Percentiles rank a stretch among this genome's conserved stretches.
phyloP scores from a whole-genome alignment of 2,797 vertebrate genomes.

The Fistularia tabacaria region DNA sequence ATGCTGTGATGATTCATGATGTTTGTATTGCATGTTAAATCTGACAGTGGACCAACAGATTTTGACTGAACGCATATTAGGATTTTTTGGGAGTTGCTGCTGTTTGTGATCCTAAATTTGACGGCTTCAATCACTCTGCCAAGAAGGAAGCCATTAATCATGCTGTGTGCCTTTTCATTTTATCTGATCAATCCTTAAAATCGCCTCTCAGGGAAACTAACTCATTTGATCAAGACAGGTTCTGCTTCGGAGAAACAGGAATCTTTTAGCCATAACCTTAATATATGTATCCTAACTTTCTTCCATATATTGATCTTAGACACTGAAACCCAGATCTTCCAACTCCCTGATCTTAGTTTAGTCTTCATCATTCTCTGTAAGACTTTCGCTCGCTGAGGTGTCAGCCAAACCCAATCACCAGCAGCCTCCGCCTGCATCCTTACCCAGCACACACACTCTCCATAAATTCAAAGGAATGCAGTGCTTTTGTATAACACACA shows the following conservation, averaged over 20 bases:
- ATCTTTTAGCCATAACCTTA: constrained; percentile 42
- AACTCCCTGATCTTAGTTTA: constrained; percentile 51
- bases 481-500: constrained; percentile 50
- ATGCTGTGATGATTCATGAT: constrained; percentile 5
- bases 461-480: constrained; percentile 17
- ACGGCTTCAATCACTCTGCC: constrained; percentile 8
- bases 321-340: constrained; percentile 52
- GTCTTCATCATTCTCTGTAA: constrained; percentile 71
- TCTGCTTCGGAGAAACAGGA: constrained; percentile 40
- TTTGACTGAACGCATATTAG: constrained; percentile 3
- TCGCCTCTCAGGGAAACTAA: constrained; percentile 42
- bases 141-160: constrained; percentile 27
- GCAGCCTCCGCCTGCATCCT: background rate
- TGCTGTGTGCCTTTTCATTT: constrained; percentile 28
- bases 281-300: constrained; percentile 44
- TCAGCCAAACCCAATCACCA: background rate
- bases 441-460: background rate
- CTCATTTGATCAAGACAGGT: constrained; percentile 51
- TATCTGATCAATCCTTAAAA: constrained; percentile 28
- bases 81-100: background rate
- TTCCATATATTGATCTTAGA: constrained; percentile 44
- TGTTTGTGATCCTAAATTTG: background rate
- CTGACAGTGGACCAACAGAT: background rate
- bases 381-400: constrained; percentile 24
- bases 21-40: background rate